phyloP scores from a whole-genome alignment of 2,113 vertebrate species.

The Otolemur garnettii region DNA sequence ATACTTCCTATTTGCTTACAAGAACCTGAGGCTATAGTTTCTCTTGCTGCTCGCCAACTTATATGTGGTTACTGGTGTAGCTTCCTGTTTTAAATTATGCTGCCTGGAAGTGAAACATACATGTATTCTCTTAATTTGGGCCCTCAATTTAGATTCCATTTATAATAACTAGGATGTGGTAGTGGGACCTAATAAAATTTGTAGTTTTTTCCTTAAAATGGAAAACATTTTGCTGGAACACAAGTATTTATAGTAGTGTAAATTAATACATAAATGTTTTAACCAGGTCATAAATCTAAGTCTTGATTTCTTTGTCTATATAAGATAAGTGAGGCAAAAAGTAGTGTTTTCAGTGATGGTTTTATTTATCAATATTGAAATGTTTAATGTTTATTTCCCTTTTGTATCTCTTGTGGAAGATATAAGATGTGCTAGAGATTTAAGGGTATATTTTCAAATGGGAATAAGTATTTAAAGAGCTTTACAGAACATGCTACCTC shows the following conservation, averaged over 20 bases:
- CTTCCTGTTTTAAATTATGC: conserved; percentile 75
- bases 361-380: conserved; percentile 66
- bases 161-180: conserved; percentile 69
- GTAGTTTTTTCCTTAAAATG: conserved; percentile 64
- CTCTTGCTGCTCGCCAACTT: conserved; percentile 57
- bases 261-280: conserved; percentile 24
- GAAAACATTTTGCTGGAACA: conserved; percentile 42
- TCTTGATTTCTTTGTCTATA: conserved; percentile 59
- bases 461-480: conserved; percentile 49
- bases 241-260: conserved; percentile 55
- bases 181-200: conserved; percentile 58
- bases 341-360: conserved; percentile 47
- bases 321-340: conserved; percentile 65
- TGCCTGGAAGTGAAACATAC: conserved; percentile 69
- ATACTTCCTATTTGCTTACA: conserved; percentile 60
- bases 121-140: conserved; percentile 68
- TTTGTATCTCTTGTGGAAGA: conserved; percentile 59
- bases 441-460: conserved; percentile 46
- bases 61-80: conserved; percentile 72
- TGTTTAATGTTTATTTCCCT: conserved; percentile 19
- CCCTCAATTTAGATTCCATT: conserved; percentile 66
- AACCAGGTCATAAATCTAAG: conserved; percentile 52
- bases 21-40: conserved; percentile 8
- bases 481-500: not conserved
- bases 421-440: conserved; percentile 44